phyloP scores from a whole-genome alignment of 2,888 invertebrate genomes.

The Eilema caniola region DNA sequence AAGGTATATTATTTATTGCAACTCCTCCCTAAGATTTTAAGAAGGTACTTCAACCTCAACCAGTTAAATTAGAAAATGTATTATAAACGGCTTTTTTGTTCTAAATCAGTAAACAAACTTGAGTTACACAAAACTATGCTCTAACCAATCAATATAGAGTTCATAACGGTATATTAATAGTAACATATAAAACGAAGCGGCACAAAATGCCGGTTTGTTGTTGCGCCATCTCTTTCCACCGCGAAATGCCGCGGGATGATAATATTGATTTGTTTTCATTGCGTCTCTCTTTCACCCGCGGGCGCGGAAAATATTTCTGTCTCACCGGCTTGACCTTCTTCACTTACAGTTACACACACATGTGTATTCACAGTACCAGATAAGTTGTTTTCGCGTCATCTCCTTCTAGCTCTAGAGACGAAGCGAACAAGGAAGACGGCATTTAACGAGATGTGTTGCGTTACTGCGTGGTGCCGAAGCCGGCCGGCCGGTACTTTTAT shows the following conservation, averaged over 20 bases:
- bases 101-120: constrained; percentile 61
- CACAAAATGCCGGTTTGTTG: constrained; percentile 84
- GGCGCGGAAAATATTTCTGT: constrained; percentile 69
- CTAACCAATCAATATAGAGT: constrained; percentile 58
- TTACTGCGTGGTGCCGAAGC: constrained; percentile 39
- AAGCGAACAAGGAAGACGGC: constrained; percentile 69
- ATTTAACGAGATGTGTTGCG: constrained; percentile 58
- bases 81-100: constrained; percentile 49
- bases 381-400: constrained; percentile 84
- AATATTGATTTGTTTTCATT: constrained; percentile 87
- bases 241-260: constrained; percentile 78
- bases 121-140: constrained; percentile 51
- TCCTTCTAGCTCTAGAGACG: constrained; percentile 74
- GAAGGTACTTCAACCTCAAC: constrained; percentile 25
- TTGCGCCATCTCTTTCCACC: constrained; percentile 81
- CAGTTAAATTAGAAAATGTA: constrained; percentile 34
- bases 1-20: neutral
- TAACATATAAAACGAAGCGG: constrained; percentile 67
- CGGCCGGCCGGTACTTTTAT: constrained; percentile 61
- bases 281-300: constrained; percentile 80
- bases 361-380: constrained; percentile 60
- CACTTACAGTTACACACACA: constrained; percentile 73
- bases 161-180: constrained; percentile 55
- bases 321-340: constrained; percentile 81
- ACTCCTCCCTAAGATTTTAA: constrained; percentile 9